These are phyloP conservation scores for Oreortyx pictus DNA, from an alignment of 2,797 vertebrate genomes.

Conservation along the genomic window DNA sequence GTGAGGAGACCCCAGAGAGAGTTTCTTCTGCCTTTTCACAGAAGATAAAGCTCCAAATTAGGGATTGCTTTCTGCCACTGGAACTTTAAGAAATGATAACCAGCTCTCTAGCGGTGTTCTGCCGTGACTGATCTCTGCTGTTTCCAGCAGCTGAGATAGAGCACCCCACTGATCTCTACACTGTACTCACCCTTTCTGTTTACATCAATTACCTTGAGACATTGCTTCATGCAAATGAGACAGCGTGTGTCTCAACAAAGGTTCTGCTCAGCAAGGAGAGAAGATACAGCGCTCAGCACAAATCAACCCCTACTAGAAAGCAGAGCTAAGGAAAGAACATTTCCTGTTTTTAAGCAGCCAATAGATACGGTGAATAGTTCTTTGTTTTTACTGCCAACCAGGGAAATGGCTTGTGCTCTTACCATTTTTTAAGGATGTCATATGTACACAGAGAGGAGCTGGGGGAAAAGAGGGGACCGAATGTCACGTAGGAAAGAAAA, in stretches of 20 bases:
- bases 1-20: background rate
- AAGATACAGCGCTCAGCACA: background rate
- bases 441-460: background rate
- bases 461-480: background rate
- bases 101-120: background rate
- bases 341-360: constrained; percentile 61
- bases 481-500: background rate
- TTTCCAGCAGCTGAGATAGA: background rate
- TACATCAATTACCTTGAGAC: background rate
- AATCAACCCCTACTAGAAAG: background rate
- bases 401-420: constrained; percentile 26
- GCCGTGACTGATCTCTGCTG: background rate
- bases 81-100: background rate
- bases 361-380: background rate
- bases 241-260: background rate
- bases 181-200: background rate
- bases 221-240: background rate
- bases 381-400: constrained; percentile 39
- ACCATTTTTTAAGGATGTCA: background rate
- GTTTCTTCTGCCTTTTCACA: background rate
- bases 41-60: background rate
- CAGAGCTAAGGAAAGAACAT: constrained; percentile 19
- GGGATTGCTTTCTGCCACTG: background rate
- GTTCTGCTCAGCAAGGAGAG: background rate
- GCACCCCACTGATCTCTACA: background rate